Evolutionary conservation across 2,797 vertebrate genomes (phyloP).

Genomic region (Novumbra hubbsi): DNA sequence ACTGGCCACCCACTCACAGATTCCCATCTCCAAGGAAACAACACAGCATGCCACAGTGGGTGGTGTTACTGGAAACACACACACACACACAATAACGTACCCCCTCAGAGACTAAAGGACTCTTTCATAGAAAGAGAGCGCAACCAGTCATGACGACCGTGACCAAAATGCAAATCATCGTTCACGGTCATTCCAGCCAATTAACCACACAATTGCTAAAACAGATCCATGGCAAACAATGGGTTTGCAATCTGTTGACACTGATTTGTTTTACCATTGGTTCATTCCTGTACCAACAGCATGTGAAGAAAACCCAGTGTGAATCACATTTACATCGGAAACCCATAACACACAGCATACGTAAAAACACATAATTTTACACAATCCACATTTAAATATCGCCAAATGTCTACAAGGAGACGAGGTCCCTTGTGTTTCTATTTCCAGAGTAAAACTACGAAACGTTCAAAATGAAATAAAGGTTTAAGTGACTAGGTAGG

Average conservation of each 20-base stretch:
- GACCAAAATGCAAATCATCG: not conserved
- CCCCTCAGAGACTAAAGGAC: conserved; percentile 1
- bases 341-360: conserved; percentile 3
- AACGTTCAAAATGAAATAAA: conserved; percentile 37
- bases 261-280: not conserved
- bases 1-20: not conserved
- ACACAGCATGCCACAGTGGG: not conserved
- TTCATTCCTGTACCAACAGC: no score
- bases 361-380: conserved; percentile 6
- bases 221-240: not conserved
- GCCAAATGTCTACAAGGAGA: conserved; percentile 1
- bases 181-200: not conserved
- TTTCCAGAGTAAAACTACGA: conserved; percentile 28
- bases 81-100: conserved; percentile 17
- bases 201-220: not conserved
- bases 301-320: no score
- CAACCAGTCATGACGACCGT: not conserved
- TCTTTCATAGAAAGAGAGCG: not conserved
- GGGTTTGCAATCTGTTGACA: not conserved
- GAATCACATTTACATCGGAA: not conserved
- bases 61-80: not conserved
- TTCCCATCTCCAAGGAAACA: conserved; percentile 12
- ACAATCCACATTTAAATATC: conserved; percentile 25
- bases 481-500: conserved; percentile 43
- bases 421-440: conserved; percentile 9